These are phyloP conservation scores for Petroica traversi DNA, from an alignment of 2,113 vertebrate genomes.

Conservation along the genomic window DNA sequence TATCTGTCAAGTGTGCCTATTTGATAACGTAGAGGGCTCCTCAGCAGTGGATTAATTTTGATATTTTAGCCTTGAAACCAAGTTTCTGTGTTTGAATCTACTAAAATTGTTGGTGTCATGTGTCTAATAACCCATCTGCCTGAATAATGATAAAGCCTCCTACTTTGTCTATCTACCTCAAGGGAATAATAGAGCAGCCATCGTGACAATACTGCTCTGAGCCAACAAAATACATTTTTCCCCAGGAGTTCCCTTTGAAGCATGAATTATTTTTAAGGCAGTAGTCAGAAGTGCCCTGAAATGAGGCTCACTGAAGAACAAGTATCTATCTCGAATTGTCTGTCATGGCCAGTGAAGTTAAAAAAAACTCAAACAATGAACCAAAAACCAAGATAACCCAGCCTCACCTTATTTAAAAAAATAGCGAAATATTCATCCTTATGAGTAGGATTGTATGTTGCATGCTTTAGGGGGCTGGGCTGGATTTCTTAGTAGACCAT, in stretches of 20 bases:
- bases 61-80: constrained; percentile 3
- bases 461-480: neutral
- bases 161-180: constrained; percentile 33
- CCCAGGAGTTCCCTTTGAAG: neutral
- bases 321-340: neutral
- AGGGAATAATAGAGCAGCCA: constrained; percentile 25
- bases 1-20: neutral
- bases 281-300: neutral
- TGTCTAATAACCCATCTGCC: constrained; percentile 27
- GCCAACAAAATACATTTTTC: neutral
- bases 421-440: neutral
- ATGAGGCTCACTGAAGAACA: neutral
- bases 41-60: neutral
- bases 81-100: neutral
- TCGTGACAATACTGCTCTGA: neutral
- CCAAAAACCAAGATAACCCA: neutral
- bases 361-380: too few relatives aligned
- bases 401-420: neutral
- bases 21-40: neutral
- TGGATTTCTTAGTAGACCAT: neutral
- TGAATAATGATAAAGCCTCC: constrained; percentile 21
- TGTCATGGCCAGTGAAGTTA: neutral
- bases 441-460: neutral
- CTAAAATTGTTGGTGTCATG: constrained; percentile 16
- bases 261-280: neutral